phyloP scores from a whole-genome alignment of 2,888 invertebrate genomes.

The Acanthosepion pharaonis region DNA sequence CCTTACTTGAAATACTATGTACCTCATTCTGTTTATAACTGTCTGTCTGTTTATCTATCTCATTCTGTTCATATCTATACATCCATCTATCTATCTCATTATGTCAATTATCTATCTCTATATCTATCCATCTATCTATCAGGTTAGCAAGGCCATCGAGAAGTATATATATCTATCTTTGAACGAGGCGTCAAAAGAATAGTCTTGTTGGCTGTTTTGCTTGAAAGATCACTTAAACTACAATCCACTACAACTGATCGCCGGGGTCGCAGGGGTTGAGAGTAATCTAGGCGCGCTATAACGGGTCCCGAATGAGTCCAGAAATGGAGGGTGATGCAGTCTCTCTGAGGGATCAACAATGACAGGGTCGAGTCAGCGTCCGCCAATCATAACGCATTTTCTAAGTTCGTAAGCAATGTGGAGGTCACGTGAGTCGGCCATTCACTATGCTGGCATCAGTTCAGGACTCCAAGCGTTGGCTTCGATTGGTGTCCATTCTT shows the following conservation, averaged over 20 bases:
- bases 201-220: neutral
- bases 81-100: too few species aligned
- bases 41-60: too few species aligned
- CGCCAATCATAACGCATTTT: neutral
- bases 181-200: neutral
- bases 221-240: neutral
- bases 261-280: neutral
- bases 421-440: neutral
- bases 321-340: constrained; percentile 33
- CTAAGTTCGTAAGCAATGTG: neutral
- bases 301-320: constrained; percentile 18
- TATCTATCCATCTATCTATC: neutral
- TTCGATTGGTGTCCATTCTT: neutral
- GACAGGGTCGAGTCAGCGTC: constrained; percentile 1
- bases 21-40: too few species aligned
- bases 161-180: too few species aligned
- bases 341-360: neutral
- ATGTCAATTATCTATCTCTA: neutral
- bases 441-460: neutral
- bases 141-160: neutral
- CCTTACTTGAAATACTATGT: too few species aligned
- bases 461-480: neutral
- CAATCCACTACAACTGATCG: neutral
- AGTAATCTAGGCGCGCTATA: neutral
- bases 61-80: too few species aligned